Evolutionary conservation across 2,113 vertebrate species (phyloP).

Genomic region (Damaliscus lunatus): DNA sequence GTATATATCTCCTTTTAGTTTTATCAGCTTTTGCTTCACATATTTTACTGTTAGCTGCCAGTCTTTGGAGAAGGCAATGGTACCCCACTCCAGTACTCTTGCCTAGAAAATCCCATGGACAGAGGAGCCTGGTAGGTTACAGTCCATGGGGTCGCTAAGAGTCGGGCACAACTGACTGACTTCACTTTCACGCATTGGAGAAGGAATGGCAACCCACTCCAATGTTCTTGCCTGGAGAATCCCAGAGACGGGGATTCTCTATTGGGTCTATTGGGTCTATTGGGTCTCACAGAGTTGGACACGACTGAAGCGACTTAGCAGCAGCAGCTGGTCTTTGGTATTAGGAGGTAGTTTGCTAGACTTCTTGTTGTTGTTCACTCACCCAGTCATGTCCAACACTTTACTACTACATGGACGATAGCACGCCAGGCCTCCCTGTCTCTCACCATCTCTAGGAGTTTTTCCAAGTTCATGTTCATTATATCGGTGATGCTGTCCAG

Average conservation of each 20-base stretch:
- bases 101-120: too few relatives aligned
- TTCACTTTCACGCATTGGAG: too few relatives aligned
- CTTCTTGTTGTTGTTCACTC: neutral
- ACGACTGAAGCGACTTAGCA: too few relatives aligned
- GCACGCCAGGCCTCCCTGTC: neutral
- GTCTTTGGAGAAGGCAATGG: neutral
- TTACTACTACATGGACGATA: neutral
- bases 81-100: too few relatives aligned
- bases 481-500: neutral
- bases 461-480: neutral
- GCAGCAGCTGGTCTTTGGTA: neutral
- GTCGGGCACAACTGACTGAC: fast-evolving
- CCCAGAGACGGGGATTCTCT: too few relatives aligned
- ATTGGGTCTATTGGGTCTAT: too few relatives aligned
- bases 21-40: neutral
- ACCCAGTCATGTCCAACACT: neutral
- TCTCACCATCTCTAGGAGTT: neutral
- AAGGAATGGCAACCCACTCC: too few relatives aligned
- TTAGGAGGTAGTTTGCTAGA: neutral
- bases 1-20: neutral
- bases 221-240: too few relatives aligned
- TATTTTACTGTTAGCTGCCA: neutral
- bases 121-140: too few relatives aligned
- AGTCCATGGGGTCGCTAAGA: too few relatives aligned
- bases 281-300: too few relatives aligned